phyloP scores from a whole-genome alignment of 2,888 invertebrate species.

The Mesochorus sp. region DNA sequence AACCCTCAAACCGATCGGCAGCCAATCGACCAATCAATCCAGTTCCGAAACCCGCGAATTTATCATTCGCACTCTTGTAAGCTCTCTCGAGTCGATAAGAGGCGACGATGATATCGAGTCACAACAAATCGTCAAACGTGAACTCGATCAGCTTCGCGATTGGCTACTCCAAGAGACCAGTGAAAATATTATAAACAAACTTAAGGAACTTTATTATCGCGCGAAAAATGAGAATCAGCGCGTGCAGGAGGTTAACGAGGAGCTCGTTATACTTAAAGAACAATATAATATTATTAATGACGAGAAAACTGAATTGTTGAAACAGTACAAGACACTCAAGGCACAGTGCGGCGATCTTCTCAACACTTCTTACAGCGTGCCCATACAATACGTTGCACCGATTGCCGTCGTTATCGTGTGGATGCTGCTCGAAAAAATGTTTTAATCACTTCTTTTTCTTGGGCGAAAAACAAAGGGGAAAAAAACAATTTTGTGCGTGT shows the following conservation, averaged over 20 bases:
- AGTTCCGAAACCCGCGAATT: constrained; percentile 69
- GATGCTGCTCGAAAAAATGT: constrained; percentile 83
- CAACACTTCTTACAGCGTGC: constrained; percentile 85
- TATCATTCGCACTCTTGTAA: constrained; percentile 71
- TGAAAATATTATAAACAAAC: constrained; percentile 71
- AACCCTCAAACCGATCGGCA: constrained; percentile 73
- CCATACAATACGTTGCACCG: constrained; percentile 85
- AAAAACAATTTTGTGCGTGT: too few species aligned
- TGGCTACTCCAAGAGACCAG: constrained; percentile 75
- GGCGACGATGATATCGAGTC: constrained; percentile 69
- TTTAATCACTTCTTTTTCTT: constrained; percentile 69
- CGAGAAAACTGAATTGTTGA: constrained; percentile 85
- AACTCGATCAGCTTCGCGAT: constrained; percentile 73
- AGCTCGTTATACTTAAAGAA: constrained; percentile 89
- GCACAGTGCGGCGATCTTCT: constrained; percentile 85
- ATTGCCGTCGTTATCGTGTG: constrained; percentile 85
- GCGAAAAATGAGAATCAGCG: constrained; percentile 83
- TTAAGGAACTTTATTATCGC: constrained; percentile 74
- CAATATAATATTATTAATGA: constrained; percentile 87
- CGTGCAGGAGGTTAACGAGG: constrained; percentile 87
- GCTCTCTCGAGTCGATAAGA: constrained; percentile 71
- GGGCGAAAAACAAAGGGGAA: too few species aligned
- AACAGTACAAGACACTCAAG: constrained; percentile 85
- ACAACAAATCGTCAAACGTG: constrained; percentile 70
- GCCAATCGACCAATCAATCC: constrained; percentile 49